Base-by-base conservation (phyloP, 2,888 invertebrate species). In the Frankliniella fusca region DNA sequence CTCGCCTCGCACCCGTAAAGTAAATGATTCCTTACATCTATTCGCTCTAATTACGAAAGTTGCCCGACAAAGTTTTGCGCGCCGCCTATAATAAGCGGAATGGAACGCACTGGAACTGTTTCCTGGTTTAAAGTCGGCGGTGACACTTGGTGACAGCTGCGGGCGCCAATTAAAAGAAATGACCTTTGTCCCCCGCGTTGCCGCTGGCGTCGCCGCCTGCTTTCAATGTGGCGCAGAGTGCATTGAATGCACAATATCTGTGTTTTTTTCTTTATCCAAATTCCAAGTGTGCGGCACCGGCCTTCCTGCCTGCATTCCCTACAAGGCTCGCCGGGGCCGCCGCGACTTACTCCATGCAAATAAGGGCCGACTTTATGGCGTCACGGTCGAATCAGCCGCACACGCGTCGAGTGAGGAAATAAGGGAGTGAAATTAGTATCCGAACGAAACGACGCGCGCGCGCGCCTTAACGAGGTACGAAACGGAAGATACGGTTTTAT, bases 161-260 rank as follows among this genome's bases (percentile, higher is more conserved):
- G 23, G 54, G 15, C 5, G 70, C 9, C 54, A 76, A 76, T 76
- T 76, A 76, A 76, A 76, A 76, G 70, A 76, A 76, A 76, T 76
- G 70, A 76, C 70, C 70, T 76, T 76, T 23, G 54, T 12, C 18
- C 54, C 54, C 15, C 54, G 12, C 18, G 54, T 9, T 9, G 54
- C 12, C 15, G 18, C 54, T 23, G 70, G 23, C 70, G 7, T 20
- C 23, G 23, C 70, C 70, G 70, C 70, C 23, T 76, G 70, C 12
- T 23, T 27, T 1, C 70, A 76, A 76, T 76, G 27, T 76, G 1
- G 70, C 70, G 70, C 70, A 27, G 27, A 27, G 70, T 23, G 27
- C 70, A 76, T 76, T 27, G 27, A 27, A 70, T 27, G 27, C 70
- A 23, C 70, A 76, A 76, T 27, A 76, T 61, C 61, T 61, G 61